phyloP scores from a whole-genome alignment of 35 echinoderm and acorn worm species.

The Eucidaris tribuloides region DNA sequence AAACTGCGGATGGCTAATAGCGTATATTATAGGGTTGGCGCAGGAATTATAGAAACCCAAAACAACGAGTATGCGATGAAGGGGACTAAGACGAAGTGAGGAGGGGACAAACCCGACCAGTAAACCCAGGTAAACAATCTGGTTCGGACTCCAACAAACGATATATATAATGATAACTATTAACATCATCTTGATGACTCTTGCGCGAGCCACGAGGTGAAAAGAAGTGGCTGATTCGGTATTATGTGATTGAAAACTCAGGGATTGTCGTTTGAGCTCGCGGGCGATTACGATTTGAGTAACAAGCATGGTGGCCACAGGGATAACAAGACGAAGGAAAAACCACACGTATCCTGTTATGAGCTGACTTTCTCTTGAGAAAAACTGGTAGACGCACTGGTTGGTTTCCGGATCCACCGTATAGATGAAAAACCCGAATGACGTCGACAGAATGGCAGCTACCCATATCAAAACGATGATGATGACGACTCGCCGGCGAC shows the following conservation, averaged over 20 bases:
- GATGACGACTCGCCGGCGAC: background rate
- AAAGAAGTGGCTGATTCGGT: background rate
- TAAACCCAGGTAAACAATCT: constrained; percentile 6
- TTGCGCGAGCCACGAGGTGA: background rate
- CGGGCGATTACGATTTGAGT: background rate
- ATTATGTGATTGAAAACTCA: background rate
- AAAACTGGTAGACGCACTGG: background rate
- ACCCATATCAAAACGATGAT: background rate
- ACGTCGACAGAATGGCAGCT: background rate
- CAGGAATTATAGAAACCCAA: background rate
- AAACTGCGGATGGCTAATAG: background rate
- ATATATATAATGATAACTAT: constrained; percentile 24
- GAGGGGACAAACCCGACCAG: background rate
- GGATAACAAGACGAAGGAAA: background rate
- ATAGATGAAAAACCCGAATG: background rate
- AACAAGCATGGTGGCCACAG: background rate
- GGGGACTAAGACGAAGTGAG: background rate
- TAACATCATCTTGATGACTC: constrained; percentile 3
- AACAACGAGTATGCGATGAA: background rate
- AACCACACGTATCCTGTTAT: background rate
- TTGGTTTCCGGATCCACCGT: background rate
- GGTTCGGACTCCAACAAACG: constrained; percentile 26
- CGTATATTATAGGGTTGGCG: background rate
- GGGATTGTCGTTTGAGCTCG: background rate
- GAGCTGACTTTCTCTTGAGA: background rate